A percentile compares a stretch with the other conserved stretches of the same genome.
Conservation (phyloP, 2,113 vertebrate genomes). For the Callorhinus ursinus region DNA sequence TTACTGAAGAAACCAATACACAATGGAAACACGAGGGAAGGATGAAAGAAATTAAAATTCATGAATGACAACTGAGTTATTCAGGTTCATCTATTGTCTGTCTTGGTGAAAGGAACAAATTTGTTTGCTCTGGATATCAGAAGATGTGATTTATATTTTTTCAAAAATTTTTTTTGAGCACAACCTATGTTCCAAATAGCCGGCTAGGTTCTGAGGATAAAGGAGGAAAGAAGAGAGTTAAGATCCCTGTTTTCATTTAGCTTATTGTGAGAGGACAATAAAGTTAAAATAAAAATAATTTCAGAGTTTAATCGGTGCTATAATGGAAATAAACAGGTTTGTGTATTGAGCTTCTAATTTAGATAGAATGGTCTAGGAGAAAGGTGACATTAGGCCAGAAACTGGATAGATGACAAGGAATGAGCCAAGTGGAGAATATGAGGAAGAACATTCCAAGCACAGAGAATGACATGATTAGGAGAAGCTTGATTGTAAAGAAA, state of each 20-base stretch:
- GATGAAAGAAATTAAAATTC: slow-evolving; percentile 66
- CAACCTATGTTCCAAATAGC: neutral
- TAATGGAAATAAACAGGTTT: neutral
- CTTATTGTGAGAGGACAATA: neutral
- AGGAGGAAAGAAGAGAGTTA: neutral
- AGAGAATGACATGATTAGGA: neutral
- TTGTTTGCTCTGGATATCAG: slow-evolving; percentile 33
- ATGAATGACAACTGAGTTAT: slow-evolving; percentile 65
- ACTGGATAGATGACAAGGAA: neutral
- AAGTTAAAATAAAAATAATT: neutral
- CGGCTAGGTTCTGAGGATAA: neutral
- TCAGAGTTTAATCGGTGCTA: neutral
- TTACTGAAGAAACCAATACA: slow-evolving; percentile 56
- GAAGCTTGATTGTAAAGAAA: neutral
- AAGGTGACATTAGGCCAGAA: neutral
- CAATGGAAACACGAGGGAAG: slow-evolving; percentile 36
- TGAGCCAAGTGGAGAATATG: neutral
- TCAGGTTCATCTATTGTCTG: slow-evolving; percentile 32
- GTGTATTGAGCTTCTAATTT: neutral
- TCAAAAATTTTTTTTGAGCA: slow-evolving; percentile 17
- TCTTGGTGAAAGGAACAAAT: slow-evolving; percentile 18
- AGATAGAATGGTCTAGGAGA: neutral
- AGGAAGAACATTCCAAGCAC: neutral
- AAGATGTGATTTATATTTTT: slow-evolving; percentile 6
- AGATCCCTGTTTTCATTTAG: neutral